Evolutionary conservation across 2,888 invertebrate genomes (phyloP).

Genomic region (Lycophotia porphyrea): DNA sequence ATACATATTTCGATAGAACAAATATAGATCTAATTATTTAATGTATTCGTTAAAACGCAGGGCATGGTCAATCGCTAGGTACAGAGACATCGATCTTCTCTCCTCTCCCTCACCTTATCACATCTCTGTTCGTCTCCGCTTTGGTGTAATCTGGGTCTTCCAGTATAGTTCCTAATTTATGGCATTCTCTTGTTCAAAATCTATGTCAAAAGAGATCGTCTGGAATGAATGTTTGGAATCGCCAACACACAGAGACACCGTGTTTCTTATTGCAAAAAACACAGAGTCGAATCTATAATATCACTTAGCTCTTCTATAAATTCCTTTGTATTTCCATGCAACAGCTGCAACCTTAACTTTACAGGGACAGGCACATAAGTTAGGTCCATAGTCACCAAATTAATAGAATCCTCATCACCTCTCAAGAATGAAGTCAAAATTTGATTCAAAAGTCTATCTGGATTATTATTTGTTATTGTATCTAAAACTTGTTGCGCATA

Average conservation of each 20-base stretch:
- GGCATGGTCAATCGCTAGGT: too few relatives aligned
- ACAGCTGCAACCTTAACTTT: constrained; percentile 2
- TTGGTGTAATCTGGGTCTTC: too few relatives aligned
- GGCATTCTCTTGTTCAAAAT: background rate
- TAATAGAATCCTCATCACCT: background rate
- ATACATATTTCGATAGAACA: too few relatives aligned
- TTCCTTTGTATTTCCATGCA: constrained; percentile 15
- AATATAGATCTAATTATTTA: too few relatives aligned
- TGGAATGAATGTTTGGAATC: background rate
- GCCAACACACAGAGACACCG: background rate
- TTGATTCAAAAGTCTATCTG: background rate
- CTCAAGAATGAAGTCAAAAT: background rate
- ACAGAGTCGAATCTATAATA: background rate
- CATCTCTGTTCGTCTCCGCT: too few relatives aligned
- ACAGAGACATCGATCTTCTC: too few relatives aligned
- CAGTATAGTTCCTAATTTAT: background rate
- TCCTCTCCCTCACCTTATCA: too few relatives aligned
- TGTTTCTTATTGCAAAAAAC: constrained; percentile 1
- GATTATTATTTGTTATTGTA: fast-evolving
- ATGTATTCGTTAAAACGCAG: too few relatives aligned
- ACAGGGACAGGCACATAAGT: background rate
- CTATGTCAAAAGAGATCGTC: background rate
- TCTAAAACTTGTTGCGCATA: background rate
- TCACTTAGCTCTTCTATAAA: constrained; percentile 5
- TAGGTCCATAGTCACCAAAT: constrained; percentile 2